Percentiles rank a stretch among this genome's conserved stretches.
phyloP scores from a whole-genome alignment of 2,113 vertebrate genomes.

The Lichenostomus cassidix region DNA sequence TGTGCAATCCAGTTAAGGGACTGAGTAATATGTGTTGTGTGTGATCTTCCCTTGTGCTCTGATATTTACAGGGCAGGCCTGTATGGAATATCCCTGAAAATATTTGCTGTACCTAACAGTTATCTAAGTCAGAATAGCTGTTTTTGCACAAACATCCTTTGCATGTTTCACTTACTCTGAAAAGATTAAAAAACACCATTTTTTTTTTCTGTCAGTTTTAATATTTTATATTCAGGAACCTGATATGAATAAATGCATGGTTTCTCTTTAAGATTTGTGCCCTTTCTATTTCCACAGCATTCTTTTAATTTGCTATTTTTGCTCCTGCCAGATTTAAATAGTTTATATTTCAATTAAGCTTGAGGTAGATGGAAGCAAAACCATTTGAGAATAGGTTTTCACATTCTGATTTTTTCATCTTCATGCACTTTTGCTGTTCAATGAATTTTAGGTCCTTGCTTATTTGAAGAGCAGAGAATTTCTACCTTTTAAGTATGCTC shows the following conservation, averaged over 20 bases:
- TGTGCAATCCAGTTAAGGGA: neutral
- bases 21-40: neutral
- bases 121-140: neutral
- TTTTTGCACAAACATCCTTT: neutral
- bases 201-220: neutral
- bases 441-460: neutral
- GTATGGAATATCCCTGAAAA: neutral
- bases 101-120: neutral
- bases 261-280: conserved; percentile 32
- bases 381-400: neutral
- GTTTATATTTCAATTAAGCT: neutral
- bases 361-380: neutral
- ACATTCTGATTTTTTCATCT: neutral
- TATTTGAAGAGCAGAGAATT: neutral
- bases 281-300: conserved; percentile 15
- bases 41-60: neutral
- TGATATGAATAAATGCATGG: neutral
- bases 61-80: neutral
- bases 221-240: neutral
- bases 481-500: neutral
- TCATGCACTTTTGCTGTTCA: neutral
- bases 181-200: neutral
- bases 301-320: neutral
- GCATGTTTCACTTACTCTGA: conserved; percentile 5
- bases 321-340: neutral